Evolutionary conservation across 2,113 vertebrate species (phyloP).

Genomic region (Daubentonia madagascariensis): DNA sequence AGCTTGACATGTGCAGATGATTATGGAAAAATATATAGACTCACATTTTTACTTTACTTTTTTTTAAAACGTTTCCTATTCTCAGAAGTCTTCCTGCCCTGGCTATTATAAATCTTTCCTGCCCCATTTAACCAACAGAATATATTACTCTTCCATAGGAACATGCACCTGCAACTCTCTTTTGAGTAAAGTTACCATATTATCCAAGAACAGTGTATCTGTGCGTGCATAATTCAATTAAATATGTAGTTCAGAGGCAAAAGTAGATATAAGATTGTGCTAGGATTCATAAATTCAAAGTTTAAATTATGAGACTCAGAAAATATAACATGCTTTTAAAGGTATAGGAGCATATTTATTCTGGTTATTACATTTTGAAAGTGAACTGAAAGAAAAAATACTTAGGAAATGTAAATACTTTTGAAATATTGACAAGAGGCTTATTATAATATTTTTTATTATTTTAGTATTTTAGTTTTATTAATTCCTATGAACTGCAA

Average conservation of each 20-base stretch:
- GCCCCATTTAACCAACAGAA: neutral
- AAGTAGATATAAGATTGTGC: neutral
- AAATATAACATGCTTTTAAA: neutral
- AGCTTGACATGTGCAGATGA: constrained; percentile 6
- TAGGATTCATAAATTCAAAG: neutral
- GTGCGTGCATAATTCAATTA: neutral
- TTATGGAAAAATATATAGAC: neutral
- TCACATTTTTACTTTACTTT: constrained; percentile 24
- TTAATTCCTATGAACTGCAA: neutral
- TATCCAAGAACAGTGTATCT: neutral
- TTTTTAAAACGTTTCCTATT: neutral
- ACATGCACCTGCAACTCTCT: neutral
- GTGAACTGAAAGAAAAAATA: neutral
- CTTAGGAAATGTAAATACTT: neutral
- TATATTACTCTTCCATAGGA: neutral
- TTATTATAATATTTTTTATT: neutral
- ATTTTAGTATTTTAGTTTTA: neutral
- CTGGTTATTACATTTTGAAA: neutral
- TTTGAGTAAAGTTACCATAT: neutral
- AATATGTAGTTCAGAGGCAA: neutral
- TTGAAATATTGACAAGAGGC: neutral
- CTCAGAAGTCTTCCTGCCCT: neutral
- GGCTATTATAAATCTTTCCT: neutral
- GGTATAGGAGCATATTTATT: neutral
- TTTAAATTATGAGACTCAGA: neutral